These are phyloP conservation scores for Stigmatopora nigra DNA, from an alignment of 2,113 vertebrate genomes.

Conservation along the genomic window DNA sequence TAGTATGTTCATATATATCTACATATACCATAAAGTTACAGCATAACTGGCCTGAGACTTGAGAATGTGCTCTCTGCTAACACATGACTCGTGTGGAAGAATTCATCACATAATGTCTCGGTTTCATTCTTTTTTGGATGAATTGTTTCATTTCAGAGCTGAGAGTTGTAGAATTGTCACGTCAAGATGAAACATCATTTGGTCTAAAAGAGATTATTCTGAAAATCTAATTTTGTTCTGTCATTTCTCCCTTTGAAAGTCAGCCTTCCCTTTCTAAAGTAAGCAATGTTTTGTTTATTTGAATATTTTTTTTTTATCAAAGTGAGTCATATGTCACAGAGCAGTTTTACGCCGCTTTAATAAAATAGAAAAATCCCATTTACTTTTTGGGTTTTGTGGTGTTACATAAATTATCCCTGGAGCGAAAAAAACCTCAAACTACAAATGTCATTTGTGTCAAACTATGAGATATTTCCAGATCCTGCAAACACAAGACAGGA, in stretches of 20 bases:
- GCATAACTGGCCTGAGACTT: conserved; percentile 21
- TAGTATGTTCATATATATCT: no score
- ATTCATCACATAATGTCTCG: no score
- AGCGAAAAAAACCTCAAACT: neutral
- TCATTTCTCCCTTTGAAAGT: neutral
- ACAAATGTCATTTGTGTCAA: neutral
- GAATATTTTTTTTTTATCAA: no score
- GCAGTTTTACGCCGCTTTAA: no score
- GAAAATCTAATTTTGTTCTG: conserved; percentile 12
- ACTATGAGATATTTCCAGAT: neutral
- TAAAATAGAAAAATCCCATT: neutral
- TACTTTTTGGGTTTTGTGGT: neutral
- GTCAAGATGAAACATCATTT: conserved; percentile 35
- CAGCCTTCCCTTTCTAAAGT: neutral
- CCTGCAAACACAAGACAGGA: neutral
- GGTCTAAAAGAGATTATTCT: conserved; percentile 15
- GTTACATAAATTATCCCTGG: neutral
- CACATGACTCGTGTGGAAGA: conserved; percentile 23
- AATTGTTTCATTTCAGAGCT: conserved; percentile 23
- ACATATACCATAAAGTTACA: no score
- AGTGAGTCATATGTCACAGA: no score
- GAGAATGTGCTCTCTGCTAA: conserved; percentile 40
- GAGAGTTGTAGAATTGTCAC: conserved; percentile 26
- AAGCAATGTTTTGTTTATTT: neutral
- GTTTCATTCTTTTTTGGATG: no score